Conservation (phyloP, 64 coral and sea anemone genomes). For the Montipora cactus region DNA sequence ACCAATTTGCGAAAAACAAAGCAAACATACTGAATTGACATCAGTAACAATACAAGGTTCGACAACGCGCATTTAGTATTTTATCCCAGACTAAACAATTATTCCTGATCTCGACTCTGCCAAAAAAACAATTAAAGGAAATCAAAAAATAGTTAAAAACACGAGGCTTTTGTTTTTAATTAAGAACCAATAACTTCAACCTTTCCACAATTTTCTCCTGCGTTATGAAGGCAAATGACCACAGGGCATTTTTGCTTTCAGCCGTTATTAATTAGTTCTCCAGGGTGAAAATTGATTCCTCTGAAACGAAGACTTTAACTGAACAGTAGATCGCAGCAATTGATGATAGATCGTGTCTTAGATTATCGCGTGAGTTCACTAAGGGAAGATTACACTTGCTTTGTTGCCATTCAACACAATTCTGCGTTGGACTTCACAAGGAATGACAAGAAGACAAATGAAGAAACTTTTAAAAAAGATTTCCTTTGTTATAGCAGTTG, state of each 20-base stretch:
- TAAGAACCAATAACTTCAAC: neutral
- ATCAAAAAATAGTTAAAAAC: neutral
- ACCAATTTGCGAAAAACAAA: neutral
- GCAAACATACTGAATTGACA: no score
- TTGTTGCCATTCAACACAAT: neutral
- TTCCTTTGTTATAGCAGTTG: neutral
- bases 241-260: neutral
- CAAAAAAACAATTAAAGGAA: neutral
- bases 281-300: conserved; percentile 21
- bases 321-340: neutral
- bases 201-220: neutral
- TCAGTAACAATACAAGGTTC: no score
- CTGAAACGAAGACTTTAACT: neutral
- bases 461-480: conserved; percentile 27
- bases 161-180: neutral
- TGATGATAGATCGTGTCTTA: conserved; percentile 4
- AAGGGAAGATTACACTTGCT: neutral
- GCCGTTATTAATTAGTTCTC: neutral
- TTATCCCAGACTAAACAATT: neutral
- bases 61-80: no score
- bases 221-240: neutral
- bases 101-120: neutral
- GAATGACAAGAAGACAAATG: conserved; percentile 5
- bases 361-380: neutral
- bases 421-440: neutral